These are phyloP conservation scores for Cichladusa arquata DNA, from an alignment of 2,113 vertebrate species.

Conservation along the genomic window DNA sequence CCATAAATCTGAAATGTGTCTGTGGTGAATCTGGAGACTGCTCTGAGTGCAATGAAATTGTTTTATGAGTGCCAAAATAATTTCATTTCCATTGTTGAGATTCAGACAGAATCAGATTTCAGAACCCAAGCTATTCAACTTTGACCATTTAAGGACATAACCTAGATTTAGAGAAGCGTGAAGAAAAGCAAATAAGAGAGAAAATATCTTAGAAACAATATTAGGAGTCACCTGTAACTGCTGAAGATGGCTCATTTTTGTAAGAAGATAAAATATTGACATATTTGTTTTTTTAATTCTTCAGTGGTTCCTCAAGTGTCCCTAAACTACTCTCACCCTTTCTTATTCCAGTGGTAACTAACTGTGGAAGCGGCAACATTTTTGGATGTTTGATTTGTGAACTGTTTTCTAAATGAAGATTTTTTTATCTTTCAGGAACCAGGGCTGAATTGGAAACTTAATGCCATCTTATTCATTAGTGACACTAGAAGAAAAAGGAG, in stretches of 20 bases:
- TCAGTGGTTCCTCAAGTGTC: not conserved
- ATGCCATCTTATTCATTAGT: not conserved
- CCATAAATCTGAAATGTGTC: not conserved
- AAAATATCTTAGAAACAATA: not conserved
- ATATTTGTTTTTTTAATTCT: not conserved
- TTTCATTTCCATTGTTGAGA: not conserved
- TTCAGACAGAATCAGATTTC: not conserved
- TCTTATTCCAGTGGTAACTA: not conserved
- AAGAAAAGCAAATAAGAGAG: not conserved
- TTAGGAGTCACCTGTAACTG: not conserved
- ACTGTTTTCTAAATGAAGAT: not conserved
- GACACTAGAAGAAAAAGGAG: not conserved
- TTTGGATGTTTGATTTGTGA: not conserved
- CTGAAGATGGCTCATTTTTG: not conserved
- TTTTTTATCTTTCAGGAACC: not conserved
- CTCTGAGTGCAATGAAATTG: not conserved
- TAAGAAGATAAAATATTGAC: not conserved
- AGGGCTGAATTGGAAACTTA: not conserved
- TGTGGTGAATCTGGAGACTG: not conserved
- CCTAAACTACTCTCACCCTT: not conserved
- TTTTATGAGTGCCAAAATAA: not conserved
- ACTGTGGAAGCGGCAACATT: not conserved
- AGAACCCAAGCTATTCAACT: not conserved
- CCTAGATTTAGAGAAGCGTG: not conserved
- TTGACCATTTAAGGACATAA: not conserved